A percentile compares a stretch with the other conserved stretches of the same genome.
Evolutionary conservation across 1,140 invertebrate genomes (phyloP).

Genomic region (Drosophila kohkoa): DNA sequence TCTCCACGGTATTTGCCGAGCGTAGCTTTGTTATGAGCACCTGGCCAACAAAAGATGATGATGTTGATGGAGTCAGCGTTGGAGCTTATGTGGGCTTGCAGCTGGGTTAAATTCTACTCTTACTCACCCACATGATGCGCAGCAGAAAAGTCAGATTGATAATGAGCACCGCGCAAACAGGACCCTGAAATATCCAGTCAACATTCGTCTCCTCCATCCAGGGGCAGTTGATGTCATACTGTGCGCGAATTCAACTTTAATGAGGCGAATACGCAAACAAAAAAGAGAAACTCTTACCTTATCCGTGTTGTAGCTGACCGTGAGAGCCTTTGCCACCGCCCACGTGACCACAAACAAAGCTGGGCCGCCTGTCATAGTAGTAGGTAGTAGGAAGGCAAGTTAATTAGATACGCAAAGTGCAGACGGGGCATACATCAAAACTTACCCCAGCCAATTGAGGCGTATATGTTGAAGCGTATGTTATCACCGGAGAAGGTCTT

Average conservation of each 20-base stretch:
- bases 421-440: slow-evolving; percentile 63
- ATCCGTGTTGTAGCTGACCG: slow-evolving; percentile 70
- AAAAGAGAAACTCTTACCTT: slow-evolving; percentile 41
- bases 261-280: slow-evolving; percentile 7
- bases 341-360: slow-evolving; percentile 89
- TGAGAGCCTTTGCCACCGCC: slow-evolving; percentile 88
- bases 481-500: slow-evolving; percentile 96
- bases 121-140: slow-evolving; percentile 96
- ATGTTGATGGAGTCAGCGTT: neutral
- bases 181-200: slow-evolving; percentile 93
- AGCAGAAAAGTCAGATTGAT: slow-evolving; percentile 94
- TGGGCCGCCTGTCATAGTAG: slow-evolving; percentile 87
- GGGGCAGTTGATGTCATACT: slow-evolving; percentile 86
- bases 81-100: neutral
- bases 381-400: neutral
- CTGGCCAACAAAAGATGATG: slow-evolving; percentile 65
- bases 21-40: slow-evolving; percentile 96
- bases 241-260: slow-evolving; percentile 30
- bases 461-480: slow-evolving; percentile 94
- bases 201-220: slow-evolving; percentile 90
- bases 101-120: too few species aligned
- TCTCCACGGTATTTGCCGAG: slow-evolving; percentile 94
- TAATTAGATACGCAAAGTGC: slow-evolving; percentile 47
- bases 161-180: slow-evolving; percentile 90
- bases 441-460: slow-evolving; percentile 97